phyloP scores from a whole-genome alignment of 2,797 vertebrate species.

The Gallirallus australis region DNA sequence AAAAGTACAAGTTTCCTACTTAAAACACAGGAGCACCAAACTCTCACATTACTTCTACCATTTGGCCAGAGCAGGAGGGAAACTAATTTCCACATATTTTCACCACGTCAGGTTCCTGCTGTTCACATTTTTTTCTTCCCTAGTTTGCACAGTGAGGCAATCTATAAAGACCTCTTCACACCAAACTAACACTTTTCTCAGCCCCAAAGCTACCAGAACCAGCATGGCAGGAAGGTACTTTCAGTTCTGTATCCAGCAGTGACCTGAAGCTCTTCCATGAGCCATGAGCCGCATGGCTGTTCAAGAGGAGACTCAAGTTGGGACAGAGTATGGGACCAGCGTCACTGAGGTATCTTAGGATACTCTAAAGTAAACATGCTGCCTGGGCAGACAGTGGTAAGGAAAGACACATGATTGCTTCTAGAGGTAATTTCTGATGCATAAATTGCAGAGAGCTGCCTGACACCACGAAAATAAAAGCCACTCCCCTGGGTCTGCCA shows the following conservation, averaged over 20 bases:
- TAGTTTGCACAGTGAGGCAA: not conserved
- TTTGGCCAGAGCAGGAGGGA: not conserved
- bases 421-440: not conserved
- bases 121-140: not conserved
- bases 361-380: not conserved
- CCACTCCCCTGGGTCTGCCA: not conserved
- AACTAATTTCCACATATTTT: not conserved
- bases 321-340: not conserved
- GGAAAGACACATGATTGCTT: not conserved
- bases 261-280: not conserved
- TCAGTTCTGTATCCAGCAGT: not conserved
- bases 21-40: not conserved
- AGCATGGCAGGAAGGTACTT: not conserved
- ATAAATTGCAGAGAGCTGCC: not conserved
- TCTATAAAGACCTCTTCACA: not conserved
- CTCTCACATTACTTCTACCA: not conserved
- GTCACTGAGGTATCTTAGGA: accelerated
- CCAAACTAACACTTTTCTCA: not conserved
- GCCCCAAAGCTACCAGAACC: not conserved
- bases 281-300: not conserved
- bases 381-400: not conserved
- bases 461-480: not conserved
- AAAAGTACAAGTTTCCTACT: not conserved
- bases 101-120: not conserved
- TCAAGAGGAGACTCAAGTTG: not conserved